Evolutionary conservation across 2,888 invertebrate species (phyloP).

Genomic region (Neuroscelio doddi): DNA sequence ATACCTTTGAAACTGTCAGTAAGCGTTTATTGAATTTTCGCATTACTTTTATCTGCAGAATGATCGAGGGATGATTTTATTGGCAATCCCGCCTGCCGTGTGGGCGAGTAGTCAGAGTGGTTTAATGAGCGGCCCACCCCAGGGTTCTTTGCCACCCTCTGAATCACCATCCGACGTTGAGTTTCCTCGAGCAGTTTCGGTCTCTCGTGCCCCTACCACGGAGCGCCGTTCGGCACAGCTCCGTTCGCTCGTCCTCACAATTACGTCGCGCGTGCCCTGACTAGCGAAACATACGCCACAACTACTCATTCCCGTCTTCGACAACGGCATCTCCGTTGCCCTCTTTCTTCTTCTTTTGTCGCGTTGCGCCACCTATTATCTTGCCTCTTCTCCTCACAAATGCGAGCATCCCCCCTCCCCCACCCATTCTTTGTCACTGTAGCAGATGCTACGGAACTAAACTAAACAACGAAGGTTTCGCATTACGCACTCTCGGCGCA

Average conservation of each 20-base stretch:
- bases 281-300: conserved; percentile 65
- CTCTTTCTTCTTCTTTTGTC: neutral
- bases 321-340: no score
- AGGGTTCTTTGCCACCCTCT: conserved; percentile 23
- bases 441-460: conserved; percentile 59
- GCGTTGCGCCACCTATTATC: neutral
- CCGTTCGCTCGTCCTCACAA: conserved; percentile 69
- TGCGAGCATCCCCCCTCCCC: conserved; percentile 17
- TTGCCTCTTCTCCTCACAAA: conserved; percentile 17
- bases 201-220: conserved; percentile 43
- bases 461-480: conserved; percentile 50
- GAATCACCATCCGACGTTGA: conserved; percentile 38
- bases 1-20: no score
- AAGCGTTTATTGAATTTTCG: neutral
- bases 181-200: conserved; percentile 46
- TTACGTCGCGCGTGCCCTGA: conserved; percentile 71
- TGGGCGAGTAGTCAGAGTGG: conserved; percentile 53
- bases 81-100: conserved; percentile 65
- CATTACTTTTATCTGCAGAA: conserved; percentile 58
- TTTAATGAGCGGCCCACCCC: conserved; percentile 57
- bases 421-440: conserved; percentile 51
- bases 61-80: conserved; percentile 68
- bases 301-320: conserved; percentile 42
- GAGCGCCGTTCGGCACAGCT: no score
- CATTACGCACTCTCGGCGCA: conserved; percentile 18